Base-by-base conservation (phyloP, 2,797 vertebrate species). In the Cryptoprocta ferox region DNA sequence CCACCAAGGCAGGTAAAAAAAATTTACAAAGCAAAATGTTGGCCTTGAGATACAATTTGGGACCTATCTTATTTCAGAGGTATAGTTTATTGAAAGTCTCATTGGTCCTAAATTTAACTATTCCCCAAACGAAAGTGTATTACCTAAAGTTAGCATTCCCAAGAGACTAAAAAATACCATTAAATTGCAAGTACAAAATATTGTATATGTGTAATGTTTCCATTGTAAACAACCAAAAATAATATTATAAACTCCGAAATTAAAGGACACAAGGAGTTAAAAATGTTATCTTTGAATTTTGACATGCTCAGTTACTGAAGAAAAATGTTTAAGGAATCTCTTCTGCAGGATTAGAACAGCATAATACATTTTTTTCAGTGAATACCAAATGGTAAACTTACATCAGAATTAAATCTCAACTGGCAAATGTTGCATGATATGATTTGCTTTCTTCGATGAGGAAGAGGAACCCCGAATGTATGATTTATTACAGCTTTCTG, bases 321-420 rank as follows among this genome's bases (percentile, higher is more conserved):
- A 82, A 86, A 94, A 89, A 76, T 70, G 45, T 75, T 95, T 85
- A 83, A 94, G 26, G 88, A 96, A 82, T 85, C 6, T 79, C 97
- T 97, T 95, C 39, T 96, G 83, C 66, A 98, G 96, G 96, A 75
- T 96, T 86, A 89, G 63, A 97, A 95, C 2, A 59, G 95, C 94
- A 91, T 65, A 98, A 94, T 97, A 97, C 42, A 39, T 96, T 96
- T 98, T 97, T 97, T 97, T 96, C 95, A 94, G 88, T 91, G 94
- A 97, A 98, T 97, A 98, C 48, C 98, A 98, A 98, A 98, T 93
- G 56, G 97, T 98, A 13, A 30, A 99, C 99, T 99, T 99, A 99
- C 99, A 99, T 99, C 99, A 15, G 99, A 99, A 99, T 99, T 99
- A 99, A 99, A 99, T 99, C 99, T 99, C 98, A 99, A 99, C 98